Evolutionary conservation across 2,888 invertebrate genomes (phyloP).

Genomic region (Caenorhabditis sp.): DNA sequence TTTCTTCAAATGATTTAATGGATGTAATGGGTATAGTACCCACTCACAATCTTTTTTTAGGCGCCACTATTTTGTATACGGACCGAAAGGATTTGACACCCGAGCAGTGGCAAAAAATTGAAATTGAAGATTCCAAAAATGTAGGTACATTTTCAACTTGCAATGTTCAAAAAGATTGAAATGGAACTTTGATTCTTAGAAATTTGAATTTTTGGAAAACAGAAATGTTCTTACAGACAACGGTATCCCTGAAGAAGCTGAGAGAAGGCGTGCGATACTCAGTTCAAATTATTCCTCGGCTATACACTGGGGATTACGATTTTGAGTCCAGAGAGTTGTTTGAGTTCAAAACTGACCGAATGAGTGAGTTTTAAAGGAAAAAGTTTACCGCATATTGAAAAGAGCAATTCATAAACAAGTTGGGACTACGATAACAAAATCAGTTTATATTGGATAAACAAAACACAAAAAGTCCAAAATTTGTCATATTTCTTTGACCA

Average conservation of each 20-base stretch:
- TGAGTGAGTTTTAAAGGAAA: conserved; percentile 37
- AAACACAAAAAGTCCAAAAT: no score
- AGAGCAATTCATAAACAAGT: no score
- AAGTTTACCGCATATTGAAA: no score
- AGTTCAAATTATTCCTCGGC: conserved; percentile 77
- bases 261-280: conserved; percentile 74
- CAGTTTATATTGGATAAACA: no score
- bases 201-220: neutral
- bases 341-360: conserved; percentile 74
- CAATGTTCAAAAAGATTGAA: no score
- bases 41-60: conserved; percentile 52
- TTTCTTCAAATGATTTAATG: conserved; percentile 45
- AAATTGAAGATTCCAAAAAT: conserved; percentile 71
- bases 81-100: conserved; percentile 70
- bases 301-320: conserved; percentile 74
- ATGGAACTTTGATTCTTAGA: no score
- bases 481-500: no score
- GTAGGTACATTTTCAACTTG: conserved; percentile 37
- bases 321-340: conserved; percentile 73
- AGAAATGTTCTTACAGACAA: conserved; percentile 67
- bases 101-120: conserved; percentile 73
- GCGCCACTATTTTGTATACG: conserved; percentile 74
- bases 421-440: no score
- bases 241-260: conserved; percentile 70
- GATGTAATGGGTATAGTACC: conserved; percentile 28